phyloP scores from a whole-genome alignment of 2,113 vertebrate genomes.

The Haemorhous mexicanus region DNA sequence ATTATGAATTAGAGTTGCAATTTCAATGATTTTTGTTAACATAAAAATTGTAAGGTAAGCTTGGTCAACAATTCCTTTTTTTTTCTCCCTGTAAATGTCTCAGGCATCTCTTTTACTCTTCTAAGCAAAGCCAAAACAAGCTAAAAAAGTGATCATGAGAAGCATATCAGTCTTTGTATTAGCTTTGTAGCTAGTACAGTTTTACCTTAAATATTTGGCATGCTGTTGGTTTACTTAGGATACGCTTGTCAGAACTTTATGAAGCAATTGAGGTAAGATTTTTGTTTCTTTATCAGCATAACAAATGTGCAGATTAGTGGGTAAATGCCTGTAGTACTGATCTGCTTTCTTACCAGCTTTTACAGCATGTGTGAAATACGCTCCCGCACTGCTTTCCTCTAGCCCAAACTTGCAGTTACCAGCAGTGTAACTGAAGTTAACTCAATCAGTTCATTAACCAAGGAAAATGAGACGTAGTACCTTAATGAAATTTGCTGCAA shows the following conservation, averaged over 20 bases:
- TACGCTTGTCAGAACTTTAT: not conserved
- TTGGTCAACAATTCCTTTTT: not conserved
- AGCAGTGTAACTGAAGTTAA: not conserved
- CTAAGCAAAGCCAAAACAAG: conserved; percentile 32
- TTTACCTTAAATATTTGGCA: conserved; percentile 37
- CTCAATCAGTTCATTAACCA: conserved; percentile 47
- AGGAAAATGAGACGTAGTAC: conserved; percentile 50
- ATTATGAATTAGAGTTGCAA: not conserved
- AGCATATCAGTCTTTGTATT: not conserved
- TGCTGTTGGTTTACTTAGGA: not conserved
- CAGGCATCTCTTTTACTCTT: conserved; percentile 25
- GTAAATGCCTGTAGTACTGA: not conserved
- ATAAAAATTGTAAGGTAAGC: not conserved
- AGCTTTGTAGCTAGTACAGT: conserved; percentile 18
- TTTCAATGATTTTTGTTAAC: not conserved
- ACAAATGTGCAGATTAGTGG: conserved; percentile 2
- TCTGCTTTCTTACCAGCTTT: not conserved
- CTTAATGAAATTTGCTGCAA: conserved; percentile 52
- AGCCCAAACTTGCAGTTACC: conserved; percentile 21
- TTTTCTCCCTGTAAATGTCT: not conserved
- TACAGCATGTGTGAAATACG: not conserved
- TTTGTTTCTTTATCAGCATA: conserved; percentile 3
- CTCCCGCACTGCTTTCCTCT: not conserved
- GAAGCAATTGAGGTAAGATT: not conserved
- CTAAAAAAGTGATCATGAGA: not conserved